Conservation (phyloP, 2,888 invertebrate genomes). For the Papilio protenor region DNA sequence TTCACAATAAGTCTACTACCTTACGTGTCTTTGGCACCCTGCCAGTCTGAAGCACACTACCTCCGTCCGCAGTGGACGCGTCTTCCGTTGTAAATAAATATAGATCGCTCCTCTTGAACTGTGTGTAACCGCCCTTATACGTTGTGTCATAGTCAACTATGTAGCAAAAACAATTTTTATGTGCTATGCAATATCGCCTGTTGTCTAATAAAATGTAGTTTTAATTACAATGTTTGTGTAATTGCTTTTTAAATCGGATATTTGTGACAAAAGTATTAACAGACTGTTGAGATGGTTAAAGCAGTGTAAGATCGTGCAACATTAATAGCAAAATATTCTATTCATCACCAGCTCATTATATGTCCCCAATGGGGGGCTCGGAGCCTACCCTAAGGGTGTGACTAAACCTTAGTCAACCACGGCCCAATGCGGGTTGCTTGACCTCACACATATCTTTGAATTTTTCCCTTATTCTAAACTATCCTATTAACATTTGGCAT, state of each 20-base stretch:
- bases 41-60: constrained; percentile 49
- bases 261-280: background rate
- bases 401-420: too few relatives aligned
- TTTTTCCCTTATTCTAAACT: too few relatives aligned
- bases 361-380: too few relatives aligned
- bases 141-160: constrained; percentile 17
- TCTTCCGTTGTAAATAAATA: constrained; percentile 40
- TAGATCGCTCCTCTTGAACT: constrained; percentile 31
- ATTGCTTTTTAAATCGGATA: background rate
- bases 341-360: too few relatives aligned
- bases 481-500: too few relatives aligned
- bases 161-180: background rate
- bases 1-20: background rate
- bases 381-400: too few relatives aligned
- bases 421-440: too few relatives aligned
- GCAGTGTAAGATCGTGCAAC: too few relatives aligned
- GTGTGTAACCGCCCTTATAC: constrained; percentile 28
- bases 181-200: background rate
- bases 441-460: too few relatives aligned
- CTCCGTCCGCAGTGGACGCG: constrained; percentile 18
- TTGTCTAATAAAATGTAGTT: constrained; percentile 12
- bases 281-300: background rate
- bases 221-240: background rate
- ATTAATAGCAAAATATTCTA: too few relatives aligned
- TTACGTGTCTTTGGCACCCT: constrained; percentile 46